phyloP scores from a whole-genome alignment of 2,888 invertebrate species.

The Spicauda simplicius region DNA sequence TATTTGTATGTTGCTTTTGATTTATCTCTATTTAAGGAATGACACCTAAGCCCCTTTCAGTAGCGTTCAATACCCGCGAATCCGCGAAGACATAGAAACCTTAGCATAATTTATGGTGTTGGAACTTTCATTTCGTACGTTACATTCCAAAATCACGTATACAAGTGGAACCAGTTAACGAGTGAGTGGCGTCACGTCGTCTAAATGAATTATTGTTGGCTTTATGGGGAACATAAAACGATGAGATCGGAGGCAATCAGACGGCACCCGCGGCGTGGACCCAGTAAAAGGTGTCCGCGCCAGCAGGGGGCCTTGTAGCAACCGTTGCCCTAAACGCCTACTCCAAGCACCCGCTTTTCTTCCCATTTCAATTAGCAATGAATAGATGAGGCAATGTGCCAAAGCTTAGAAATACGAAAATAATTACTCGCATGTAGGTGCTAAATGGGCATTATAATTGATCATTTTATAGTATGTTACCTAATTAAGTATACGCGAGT shows the following conservation, averaged over 20 bases:
- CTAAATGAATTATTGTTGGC: slow-evolving; percentile 85
- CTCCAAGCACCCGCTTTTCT: slow-evolving; percentile 68
- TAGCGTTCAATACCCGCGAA: not conserved
- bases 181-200: slow-evolving; percentile 83
- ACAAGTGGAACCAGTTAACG: slow-evolving; percentile 76
- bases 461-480: too few species aligned
- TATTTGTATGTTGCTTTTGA: not conserved
- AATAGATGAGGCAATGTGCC: slow-evolving; percentile 52
- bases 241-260: slow-evolving; percentile 84
- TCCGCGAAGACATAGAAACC: not conserved
- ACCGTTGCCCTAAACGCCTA: slow-evolving; percentile 75
- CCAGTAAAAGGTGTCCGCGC: slow-evolving; percentile 79
- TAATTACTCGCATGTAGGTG: not conserved
- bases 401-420: slow-evolving; percentile 11
- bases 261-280: slow-evolving; percentile 79
- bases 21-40: too few species aligned
- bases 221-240: slow-evolving; percentile 83
- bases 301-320: slow-evolving; percentile 70
- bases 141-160: slow-evolving; percentile 58
- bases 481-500: too few species aligned
- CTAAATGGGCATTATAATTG: too few species aligned
- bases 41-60: not conserved
- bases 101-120: slow-evolving; percentile 22
- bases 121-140: slow-evolving; percentile 24
- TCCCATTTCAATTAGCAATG: slow-evolving; percentile 80